phyloP scores from a whole-genome alignment of 2,888 invertebrate genomes.

The Carabus problematicus region DNA sequence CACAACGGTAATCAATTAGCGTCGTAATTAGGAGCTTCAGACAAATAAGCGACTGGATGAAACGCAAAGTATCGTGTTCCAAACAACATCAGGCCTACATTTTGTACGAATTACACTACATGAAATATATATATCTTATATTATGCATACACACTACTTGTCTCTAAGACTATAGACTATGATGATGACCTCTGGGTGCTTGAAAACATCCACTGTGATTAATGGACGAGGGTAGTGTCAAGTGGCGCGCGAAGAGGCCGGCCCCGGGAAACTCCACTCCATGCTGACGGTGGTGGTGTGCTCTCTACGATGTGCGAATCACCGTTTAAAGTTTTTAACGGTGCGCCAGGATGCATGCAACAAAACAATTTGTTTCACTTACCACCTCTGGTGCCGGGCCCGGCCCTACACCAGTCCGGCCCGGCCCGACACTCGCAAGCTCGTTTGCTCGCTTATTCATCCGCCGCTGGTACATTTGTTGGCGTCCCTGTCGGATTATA shows the following conservation, averaged over 20 bases:
- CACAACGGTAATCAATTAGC: slow-evolving; percentile 40
- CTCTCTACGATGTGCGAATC: slow-evolving; percentile 36
- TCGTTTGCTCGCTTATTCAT: too few species aligned
- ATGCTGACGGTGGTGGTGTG: slow-evolving; percentile 16
- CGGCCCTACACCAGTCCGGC: neutral
- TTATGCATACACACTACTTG: neutral
- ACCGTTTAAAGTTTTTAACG: slow-evolving; percentile 41
- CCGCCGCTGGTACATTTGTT: too few species aligned
- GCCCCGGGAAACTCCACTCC: too few species aligned
- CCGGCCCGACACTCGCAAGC: neutral
- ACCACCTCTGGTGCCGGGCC: slow-evolving; percentile 5
- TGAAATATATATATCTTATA: neutral
- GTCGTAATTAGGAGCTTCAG: slow-evolving; percentile 31
- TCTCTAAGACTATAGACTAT: slow-evolving; percentile 5
- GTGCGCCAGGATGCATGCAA: slow-evolving; percentile 41
- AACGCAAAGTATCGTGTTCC: slow-evolving; percentile 36
- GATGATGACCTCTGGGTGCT: neutral
- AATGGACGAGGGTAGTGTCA: slow-evolving; percentile 33
- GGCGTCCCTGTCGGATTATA: too few species aligned
- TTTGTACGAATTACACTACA: neutral
- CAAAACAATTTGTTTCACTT: slow-evolving; percentile 43
- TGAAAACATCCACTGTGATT: slow-evolving; percentile 32
- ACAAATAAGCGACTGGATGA: slow-evolving; percentile 32
- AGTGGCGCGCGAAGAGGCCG: slow-evolving; percentile 22
- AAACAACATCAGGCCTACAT: slow-evolving; percentile 17